Conservation (phyloP, 2,113 vertebrate species). For the Circaetus gallicus region DNA sequence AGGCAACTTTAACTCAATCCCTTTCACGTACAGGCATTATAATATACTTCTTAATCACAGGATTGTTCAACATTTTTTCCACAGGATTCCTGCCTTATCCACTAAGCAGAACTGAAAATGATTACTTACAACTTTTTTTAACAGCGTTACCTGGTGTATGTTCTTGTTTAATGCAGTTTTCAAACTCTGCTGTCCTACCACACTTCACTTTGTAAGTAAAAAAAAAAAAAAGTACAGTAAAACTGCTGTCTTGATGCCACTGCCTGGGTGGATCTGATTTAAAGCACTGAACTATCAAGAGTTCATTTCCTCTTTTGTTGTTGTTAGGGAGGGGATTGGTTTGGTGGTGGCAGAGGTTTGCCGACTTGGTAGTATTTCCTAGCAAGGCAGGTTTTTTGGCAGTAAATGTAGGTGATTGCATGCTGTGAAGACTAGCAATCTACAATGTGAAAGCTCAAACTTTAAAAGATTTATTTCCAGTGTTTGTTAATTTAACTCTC, state of each 20-base stretch:
- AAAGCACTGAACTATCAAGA: not conserved
- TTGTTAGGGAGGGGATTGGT: not conserved
- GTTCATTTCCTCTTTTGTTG: not conserved
- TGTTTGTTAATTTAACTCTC: not conserved
- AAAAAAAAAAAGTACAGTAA: not conserved
- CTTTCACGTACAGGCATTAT: not conserved
- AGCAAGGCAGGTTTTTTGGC: not conserved
- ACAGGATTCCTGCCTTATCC: not conserved
- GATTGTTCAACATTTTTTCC: not conserved
- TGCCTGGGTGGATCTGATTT: not conserved
- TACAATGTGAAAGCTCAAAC: not conserved
- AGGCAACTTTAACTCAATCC: not conserved
- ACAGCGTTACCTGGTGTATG: not conserved
- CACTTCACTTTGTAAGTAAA: not conserved
- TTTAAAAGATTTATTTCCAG: not conserved
- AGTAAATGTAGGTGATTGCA: not conserved
- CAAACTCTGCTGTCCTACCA: not conserved
- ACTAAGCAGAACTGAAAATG: not conserved
- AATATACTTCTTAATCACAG: not conserved
- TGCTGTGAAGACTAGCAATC: not conserved
- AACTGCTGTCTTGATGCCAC: not conserved
- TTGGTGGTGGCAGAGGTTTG: not conserved
- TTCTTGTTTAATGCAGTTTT: not conserved
- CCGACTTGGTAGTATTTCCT: not conserved
- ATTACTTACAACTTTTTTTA: not conserved